Evolutionary conservation across 2,888 invertebrate species (phyloP).

Genomic region (Lepidochrysops patricia): DNA sequence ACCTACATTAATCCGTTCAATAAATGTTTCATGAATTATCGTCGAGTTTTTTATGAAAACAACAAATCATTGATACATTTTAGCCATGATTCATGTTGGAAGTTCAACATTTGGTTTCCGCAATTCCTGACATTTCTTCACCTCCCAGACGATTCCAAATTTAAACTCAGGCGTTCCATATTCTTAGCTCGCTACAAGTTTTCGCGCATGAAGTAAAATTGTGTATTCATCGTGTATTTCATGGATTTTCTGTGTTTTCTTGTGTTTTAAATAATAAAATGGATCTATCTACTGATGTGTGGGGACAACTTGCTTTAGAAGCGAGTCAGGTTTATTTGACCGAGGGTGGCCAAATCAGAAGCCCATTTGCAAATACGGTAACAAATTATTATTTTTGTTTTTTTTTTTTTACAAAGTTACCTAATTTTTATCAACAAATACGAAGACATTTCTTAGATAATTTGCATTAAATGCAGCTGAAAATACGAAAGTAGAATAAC

Average conservation of each 20-base stretch:
- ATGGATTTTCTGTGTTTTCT: slow-evolving; percentile 34
- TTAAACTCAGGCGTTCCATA: slow-evolving; percentile 64
- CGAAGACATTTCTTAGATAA: not conserved
- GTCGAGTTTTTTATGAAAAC: not conserved
- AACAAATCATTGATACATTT: not conserved
- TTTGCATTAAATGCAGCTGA: too few relatives aligned
- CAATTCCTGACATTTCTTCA: slow-evolving; percentile 37
- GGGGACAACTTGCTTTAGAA: slow-evolving; percentile 92
- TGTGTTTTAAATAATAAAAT: slow-evolving; percentile 44
- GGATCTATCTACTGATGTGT: slow-evolving; percentile 86
- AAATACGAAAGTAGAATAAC: too few relatives aligned
- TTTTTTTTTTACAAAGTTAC: not conserved
- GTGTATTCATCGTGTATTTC: slow-evolving; percentile 28
- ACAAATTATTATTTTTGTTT: slow-evolving; percentile 30
- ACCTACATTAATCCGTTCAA: not conserved
- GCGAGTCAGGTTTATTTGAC: slow-evolving; percentile 89
- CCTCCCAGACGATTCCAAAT: slow-evolving; percentile 67
- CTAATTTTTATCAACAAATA: not conserved
- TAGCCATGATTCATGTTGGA: slow-evolving; percentile 1
- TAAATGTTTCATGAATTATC: not conserved
- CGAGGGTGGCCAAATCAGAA: slow-evolving; percentile 84
- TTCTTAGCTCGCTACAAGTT: slow-evolving; percentile 44
- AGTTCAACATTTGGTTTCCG: slow-evolving; percentile 30
- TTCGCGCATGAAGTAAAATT: slow-evolving; percentile 48
- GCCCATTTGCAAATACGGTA: slow-evolving; percentile 91